phyloP scores from a whole-genome alignment of 2,888 invertebrate species.

The Corbicula japonica region DNA sequence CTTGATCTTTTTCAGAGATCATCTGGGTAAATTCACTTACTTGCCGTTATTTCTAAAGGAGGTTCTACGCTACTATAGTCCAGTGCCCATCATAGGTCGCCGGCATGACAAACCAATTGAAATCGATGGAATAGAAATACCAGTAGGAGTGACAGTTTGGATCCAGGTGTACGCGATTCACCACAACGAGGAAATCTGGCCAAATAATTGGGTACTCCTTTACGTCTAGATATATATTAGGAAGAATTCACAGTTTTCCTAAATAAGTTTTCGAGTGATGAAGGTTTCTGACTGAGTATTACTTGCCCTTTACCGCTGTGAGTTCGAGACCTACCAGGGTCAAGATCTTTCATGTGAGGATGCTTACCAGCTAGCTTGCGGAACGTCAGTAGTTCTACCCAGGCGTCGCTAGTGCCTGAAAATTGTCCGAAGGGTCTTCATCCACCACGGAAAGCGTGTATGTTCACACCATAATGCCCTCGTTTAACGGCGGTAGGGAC shows the following conservation, averaged over 20 bases:
- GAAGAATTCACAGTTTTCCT: background rate
- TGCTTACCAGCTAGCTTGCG: too few relatives aligned
- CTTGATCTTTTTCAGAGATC: conserved; percentile 49
- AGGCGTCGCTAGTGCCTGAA: too few relatives aligned
- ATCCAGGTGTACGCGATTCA: conserved; percentile 57
- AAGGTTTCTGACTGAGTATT: background rate
- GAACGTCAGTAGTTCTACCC: too few relatives aligned
- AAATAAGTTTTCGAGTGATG: background rate
- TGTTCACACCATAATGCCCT: too few relatives aligned
- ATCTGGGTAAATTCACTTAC: conserved; percentile 51
- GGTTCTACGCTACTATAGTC: conserved; percentile 53
- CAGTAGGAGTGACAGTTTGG: conserved; percentile 33
- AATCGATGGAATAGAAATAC: conserved; percentile 56
- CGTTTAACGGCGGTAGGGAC: too few relatives aligned
- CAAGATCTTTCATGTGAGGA: too few relatives aligned
- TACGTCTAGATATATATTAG: background rate
- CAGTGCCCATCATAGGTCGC: conserved; percentile 59
- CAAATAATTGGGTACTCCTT: conserved; percentile 4
- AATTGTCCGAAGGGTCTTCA: too few relatives aligned
- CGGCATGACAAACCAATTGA: conserved; percentile 19
- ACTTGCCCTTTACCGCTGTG: background rate
- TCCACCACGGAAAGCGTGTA: too few relatives aligned
- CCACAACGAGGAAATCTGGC: conserved; percentile 55
- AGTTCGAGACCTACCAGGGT: too few relatives aligned
- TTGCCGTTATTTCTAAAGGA: conserved; percentile 63